Evolutionary conservation across 1,140 invertebrate species (phyloP).

Genomic region (Drosophila carrolli): DNA sequence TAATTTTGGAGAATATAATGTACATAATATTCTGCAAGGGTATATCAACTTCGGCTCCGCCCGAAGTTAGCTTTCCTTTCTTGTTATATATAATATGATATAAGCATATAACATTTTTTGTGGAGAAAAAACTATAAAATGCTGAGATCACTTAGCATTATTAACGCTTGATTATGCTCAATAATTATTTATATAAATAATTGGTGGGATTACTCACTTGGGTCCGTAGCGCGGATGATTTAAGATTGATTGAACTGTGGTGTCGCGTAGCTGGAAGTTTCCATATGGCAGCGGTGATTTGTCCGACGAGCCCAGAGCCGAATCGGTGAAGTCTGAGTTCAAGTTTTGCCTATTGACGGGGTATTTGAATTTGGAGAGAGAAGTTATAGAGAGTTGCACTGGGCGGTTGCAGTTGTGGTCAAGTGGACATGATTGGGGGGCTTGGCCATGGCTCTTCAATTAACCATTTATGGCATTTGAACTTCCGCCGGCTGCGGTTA

Average conservation of each 20-base stretch:
- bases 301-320: conserved; percentile 94
- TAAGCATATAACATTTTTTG: no score
- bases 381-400: conserved; percentile 26
- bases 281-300: conserved; percentile 96
- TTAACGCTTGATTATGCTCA: conserved; percentile 23
- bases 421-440: conserved; percentile 58
- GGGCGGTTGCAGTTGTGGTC: conserved; percentile 58
- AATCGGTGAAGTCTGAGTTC: conserved; percentile 97
- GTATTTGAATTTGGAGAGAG: background rate
- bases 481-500: conserved; percentile 69
- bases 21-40: no score
- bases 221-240: conserved; percentile 95
- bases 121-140: background rate
- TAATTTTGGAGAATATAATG: no score
- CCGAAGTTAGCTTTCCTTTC: no score
- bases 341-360: conserved; percentile 91
- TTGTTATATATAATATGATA: no score
- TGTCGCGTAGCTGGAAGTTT: conserved; percentile 96
- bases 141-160: conserved; percentile 8
- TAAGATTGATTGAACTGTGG: conserved; percentile 97
- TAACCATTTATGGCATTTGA: conserved; percentile 63
- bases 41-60: no score
- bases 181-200: conserved; percentile 11
- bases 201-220: conserved; percentile 87
- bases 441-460: conserved; percentile 31